Evolutionary conservation across 2,113 vertebrate species (phyloP).

Genomic region (Mirza zaza): DNA sequence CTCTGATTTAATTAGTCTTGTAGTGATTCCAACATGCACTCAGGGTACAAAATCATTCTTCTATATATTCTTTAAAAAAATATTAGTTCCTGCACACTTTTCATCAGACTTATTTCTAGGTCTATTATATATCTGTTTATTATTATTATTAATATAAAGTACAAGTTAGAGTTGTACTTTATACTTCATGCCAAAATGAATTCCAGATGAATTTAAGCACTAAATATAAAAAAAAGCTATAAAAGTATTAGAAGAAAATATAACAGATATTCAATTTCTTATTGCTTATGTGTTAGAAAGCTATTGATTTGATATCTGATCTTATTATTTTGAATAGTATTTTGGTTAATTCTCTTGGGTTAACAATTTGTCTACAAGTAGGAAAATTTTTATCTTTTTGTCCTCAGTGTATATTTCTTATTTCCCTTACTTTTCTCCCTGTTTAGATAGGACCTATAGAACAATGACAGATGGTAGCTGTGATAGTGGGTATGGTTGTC

Average conservation of each 20-base stretch:
- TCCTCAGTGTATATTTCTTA: neutral
- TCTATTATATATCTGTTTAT: neutral
- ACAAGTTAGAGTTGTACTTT: neutral
- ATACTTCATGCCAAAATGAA: neutral
- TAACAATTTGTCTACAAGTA: neutral
- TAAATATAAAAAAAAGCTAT: neutral
- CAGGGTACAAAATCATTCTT: neutral
- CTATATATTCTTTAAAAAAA: neutral
- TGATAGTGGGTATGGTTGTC: neutral
- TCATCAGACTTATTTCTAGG: neutral
- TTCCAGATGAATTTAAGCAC: constrained; percentile 7
- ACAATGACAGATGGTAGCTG: neutral
- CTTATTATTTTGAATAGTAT: neutral
- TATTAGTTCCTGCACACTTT: neutral
- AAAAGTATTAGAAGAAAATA: neutral
- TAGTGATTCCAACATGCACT: neutral
- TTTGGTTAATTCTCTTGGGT: neutral
- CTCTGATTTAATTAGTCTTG: neutral
- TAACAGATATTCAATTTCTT: neutral
- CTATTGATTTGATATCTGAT: neutral
- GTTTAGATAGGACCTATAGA: neutral
- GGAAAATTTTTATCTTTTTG: neutral
- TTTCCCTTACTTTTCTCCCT: neutral
- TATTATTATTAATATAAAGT: neutral
- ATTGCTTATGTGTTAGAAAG: neutral